Percentiles rank a stretch among this genome's conserved stretches.
phyloP scores from a whole-genome alignment of 2,888 invertebrate genomes.

The Pristionchus japonicus region DNA sequence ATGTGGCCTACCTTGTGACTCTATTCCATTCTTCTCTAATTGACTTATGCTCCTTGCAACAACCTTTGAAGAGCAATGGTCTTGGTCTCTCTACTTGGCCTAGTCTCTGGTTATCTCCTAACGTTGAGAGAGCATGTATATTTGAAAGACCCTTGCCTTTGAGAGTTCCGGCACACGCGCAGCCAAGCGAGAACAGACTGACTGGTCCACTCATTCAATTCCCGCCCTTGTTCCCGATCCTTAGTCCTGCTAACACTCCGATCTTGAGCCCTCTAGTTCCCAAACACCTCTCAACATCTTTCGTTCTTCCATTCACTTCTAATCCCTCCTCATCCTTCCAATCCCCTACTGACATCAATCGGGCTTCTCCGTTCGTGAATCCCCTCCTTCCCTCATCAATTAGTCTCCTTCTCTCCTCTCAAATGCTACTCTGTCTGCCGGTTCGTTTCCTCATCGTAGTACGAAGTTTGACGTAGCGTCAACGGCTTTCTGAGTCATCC shows the following conservation, averaged over 20 bases:
- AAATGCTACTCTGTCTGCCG: conserved; percentile 21
- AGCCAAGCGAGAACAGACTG: neutral
- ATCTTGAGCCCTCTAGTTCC: no score
- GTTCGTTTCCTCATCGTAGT: neutral
- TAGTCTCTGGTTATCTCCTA: no score
- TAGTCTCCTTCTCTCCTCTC: neutral
- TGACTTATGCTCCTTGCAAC: neutral
- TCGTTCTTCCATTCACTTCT: neutral
- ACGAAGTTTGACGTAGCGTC: neutral
- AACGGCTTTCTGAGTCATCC: neutral
- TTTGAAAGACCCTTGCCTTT: neutral
- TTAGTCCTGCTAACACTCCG: no score
- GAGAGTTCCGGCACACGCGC: neutral
- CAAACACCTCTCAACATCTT: neutral
- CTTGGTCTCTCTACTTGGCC: no score
- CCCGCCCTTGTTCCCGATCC: neutral
- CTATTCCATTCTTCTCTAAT: neutral
- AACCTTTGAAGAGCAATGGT: no score
- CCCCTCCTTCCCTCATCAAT: conserved; percentile 19
- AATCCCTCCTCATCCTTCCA: neutral
- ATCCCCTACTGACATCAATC: conserved; percentile 28
- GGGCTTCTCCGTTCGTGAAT: conserved; percentile 18
- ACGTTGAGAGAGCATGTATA: neutral
- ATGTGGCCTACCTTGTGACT: neutral
- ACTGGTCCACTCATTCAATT: conserved; percentile 15